Evolutionary conservation across 2,888 invertebrate genomes (phyloP), one percentile per base, ranked within the genome.

Genomic region (Cremastobaeus sp.): DNA sequence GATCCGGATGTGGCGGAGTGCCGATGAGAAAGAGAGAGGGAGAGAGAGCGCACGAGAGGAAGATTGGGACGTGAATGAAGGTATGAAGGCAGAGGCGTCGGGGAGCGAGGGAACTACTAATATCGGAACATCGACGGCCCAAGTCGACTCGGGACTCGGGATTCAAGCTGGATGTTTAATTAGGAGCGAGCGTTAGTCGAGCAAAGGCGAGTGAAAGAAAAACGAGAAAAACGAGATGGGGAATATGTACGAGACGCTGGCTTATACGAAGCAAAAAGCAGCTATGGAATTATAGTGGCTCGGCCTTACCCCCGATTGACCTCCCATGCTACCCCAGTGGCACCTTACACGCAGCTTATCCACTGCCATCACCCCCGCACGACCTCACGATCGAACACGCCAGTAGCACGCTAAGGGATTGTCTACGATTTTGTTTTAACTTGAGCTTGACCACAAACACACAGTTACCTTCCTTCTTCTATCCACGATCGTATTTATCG

Each of bases 131-230:
- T 85, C 87, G 85, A 84, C 82, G 85, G 82, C 79, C 79, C 82
- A 77, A 81, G 81, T 81, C 81, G 84, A 83, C 81, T 83, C 79
- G 82, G 78, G 83, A 81, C 82, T 83, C 79, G 82, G 78, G 83
- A 81, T 81, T 84, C 85, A 82, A 85, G 83, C 79, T 85, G 83
- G 86, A 86, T 87, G 86, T 86, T 87, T 87, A 87, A 87, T 87
- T 87, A 87, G 86, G 86, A 86, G 84, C 82, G 82, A 84, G 81
- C 80, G 81, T 80, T 74, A 82, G 79, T 79, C 79, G 78, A 76
- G 76, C 78, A 77, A 78, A 69, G 65, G 66, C 74, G 75, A 69
- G 70, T 68, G 71, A 73, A 65, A 73, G 75, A 77, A 66, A 74
- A 66, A 65, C 45, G 25, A 65, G 70, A 71, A 60, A 64, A 74